phyloP scores from a whole-genome alignment of 1,140 invertebrate species.

The Drosophila kepulauana region DNA sequence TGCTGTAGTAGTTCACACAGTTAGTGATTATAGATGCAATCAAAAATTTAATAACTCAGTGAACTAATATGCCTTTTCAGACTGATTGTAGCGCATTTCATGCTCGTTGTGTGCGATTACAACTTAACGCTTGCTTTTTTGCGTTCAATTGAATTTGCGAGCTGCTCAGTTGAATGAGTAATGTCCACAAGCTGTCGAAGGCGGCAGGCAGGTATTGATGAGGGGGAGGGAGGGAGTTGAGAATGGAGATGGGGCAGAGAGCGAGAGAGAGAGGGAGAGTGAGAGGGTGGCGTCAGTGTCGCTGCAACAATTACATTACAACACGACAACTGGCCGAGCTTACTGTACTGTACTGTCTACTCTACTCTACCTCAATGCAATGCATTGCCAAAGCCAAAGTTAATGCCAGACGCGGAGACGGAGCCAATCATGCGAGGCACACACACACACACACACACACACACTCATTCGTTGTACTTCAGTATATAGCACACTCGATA shows the following conservation, averaged over 20 bases:
- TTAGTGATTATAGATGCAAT: no score
- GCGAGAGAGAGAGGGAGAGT: neutral
- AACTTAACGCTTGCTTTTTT: constrained; percentile 43
- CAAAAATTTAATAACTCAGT: no score
- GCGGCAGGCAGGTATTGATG: neutral
- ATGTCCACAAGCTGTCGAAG: constrained; percentile 48
- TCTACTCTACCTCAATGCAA: no score
- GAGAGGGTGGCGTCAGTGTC: constrained; percentile 41
- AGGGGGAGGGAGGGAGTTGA: neutral
- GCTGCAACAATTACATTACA: constrained; percentile 50
- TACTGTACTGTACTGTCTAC: no score
- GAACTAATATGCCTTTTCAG: constrained; percentile 7
- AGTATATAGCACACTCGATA: constrained; percentile 46
- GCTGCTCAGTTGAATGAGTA: constrained; percentile 64
- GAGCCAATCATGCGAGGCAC: constrained; percentile 54
- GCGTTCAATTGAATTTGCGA: constrained; percentile 62
- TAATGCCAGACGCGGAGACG: constrained; percentile 23
- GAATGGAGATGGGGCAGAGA: constrained; percentile 23
- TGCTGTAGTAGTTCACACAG: no score
- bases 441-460: constrained; percentile 37
- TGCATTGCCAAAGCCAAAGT: constrained; percentile 42
- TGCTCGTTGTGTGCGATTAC: constrained; percentile 36
- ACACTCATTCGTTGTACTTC: constrained; percentile 22
- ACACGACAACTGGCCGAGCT: constrained; percentile 19
- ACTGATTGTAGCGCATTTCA: constrained; percentile 31